Base-by-base conservation (phyloP, 2,797 vertebrate genomes). In the Chromis chromis region DNA sequence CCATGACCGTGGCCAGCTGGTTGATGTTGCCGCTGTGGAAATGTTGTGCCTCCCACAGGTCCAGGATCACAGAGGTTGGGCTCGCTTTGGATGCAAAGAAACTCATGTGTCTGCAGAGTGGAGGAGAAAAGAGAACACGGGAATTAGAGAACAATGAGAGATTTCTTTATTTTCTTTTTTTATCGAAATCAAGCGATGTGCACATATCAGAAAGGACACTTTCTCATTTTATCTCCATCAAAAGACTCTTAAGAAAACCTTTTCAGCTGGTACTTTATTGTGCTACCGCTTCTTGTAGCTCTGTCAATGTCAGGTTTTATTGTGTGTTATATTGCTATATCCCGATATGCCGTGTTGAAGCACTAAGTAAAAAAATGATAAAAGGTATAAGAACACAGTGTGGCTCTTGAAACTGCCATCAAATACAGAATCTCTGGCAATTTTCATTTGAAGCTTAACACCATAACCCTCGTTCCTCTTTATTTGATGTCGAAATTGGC, bases 1-100 rank as follows among this genome's bases (percentile, higher is more conserved):
- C 97, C 96, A 99, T 98, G 5, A 98, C 96, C 0, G 96, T 93
- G 0, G 98, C 98, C 93, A 99, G 93, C 95, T 98, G 97, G 78
- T 97, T 96, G 93, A 99, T 97, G 95, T 98, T 99, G 88, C 98
- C 97, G 4, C 95, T 97, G 94, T 97, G 97, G 94, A 99, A 99
- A 91, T 99, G 98, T 69, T 96, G 95, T 0, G 97, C 94, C 93
- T 99, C 98, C 98, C 98, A 99, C 85, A 99, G 94, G 95, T 98
- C 98, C 94, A 99, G 96, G 92, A 99, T 98, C 93, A 97, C 93
- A 89, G 97, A 97, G 49, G 98, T 99, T 46, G 98, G 98, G 88
- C 98, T 99, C 76, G 95, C 91, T 95, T 98, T 99, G 64, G 97
- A 98, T 82, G 97, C 97, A 50, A 99, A 97, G 94, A 97, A 99